phyloP scores from a whole-genome alignment of 2,888 invertebrate species.

The Eupithecia tripunctaria region DNA sequence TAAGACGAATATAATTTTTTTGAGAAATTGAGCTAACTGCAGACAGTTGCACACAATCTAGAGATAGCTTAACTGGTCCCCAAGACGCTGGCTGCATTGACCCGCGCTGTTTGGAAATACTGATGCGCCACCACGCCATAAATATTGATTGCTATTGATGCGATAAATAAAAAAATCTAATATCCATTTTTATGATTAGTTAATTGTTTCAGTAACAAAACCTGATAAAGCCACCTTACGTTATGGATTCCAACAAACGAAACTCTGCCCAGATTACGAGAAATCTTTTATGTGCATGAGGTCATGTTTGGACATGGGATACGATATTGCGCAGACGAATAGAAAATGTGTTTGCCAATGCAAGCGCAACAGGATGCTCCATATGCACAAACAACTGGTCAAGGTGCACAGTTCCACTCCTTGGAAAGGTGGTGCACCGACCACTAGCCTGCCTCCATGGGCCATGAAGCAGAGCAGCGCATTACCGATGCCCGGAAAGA shows the following conservation, averaged over 20 bases:
- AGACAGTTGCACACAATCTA: neutral
- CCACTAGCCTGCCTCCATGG: slow-evolving; percentile 63
- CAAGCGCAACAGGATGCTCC: slow-evolving; percentile 54
- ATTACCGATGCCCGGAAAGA: neutral
- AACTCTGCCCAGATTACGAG: slow-evolving; percentile 58
- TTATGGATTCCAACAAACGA: slow-evolving; percentile 68
- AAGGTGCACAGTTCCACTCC: neutral
- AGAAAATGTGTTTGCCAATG: slow-evolving; percentile 67
- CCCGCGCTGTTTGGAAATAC: neutral
- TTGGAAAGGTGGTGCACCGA: slow-evolving; percentile 59
- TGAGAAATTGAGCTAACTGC: neutral
- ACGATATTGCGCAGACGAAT: slow-evolving; percentile 63
- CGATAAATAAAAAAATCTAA: neutral
- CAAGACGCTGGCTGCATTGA: neutral
- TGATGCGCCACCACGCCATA: neutral
- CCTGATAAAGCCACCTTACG: slow-evolving; percentile 53
- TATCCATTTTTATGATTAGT: neutral
- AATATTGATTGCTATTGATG: neutral
- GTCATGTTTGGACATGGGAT: slow-evolving; percentile 63
- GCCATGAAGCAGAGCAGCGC: slow-evolving; percentile 34
- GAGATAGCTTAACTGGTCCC: neutral
- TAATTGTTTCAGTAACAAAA: slow-evolving; percentile 29
- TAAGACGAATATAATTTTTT: neutral
- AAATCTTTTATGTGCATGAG: slow-evolving; percentile 64
- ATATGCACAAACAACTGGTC: slow-evolving; percentile 43